Percentiles rank a stretch among this genome's conserved stretches.
These are phyloP conservation scores for Megaleporinus macrocephalus DNA, from an alignment of 2,113 vertebrate species.

Conservation along the genomic window DNA sequence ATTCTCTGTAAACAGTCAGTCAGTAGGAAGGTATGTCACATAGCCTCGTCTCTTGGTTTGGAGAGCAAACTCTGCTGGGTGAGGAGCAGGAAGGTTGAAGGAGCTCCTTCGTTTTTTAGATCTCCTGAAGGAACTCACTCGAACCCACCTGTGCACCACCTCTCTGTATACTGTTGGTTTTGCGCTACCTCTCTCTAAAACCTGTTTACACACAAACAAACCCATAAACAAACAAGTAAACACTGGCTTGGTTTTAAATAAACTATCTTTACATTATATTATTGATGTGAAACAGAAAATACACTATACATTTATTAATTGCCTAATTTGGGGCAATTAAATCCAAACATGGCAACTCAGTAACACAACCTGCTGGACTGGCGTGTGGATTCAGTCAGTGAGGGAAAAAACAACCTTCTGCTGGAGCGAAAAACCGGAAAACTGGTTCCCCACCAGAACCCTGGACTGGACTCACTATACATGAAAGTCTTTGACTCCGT, in stretches of 20 bases:
- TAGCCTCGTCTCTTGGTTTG: slow-evolving; percentile 26
- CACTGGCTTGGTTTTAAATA: background rate
- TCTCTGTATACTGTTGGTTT: background rate
- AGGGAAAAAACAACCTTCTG: background rate
- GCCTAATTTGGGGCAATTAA: background rate
- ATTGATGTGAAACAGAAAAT: slow-evolving; percentile 35
- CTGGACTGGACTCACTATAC: slow-evolving; percentile 16
- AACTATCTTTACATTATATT: slow-evolving; percentile 18
- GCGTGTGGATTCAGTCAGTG: background rate
- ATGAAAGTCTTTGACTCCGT: background rate
- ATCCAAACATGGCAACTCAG: background rate
- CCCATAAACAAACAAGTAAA: background rate
- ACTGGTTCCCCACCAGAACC: background rate
- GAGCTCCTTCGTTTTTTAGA: slow-evolving; percentile 6
- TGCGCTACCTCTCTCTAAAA: background rate
- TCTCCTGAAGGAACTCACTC: background rate
- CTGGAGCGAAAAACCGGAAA: slow-evolving; percentile 16
- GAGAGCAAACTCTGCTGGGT: background rate
- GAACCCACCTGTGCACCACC: background rate
- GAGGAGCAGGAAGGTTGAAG: slow-evolving; percentile 17
- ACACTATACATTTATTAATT: slow-evolving; percentile 24
- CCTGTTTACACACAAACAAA: slow-evolving; percentile 23
- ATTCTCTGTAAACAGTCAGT: slow-evolving; percentile 1
- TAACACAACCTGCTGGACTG: background rate
- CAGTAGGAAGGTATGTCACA: background rate